phyloP scores from a whole-genome alignment of 2,797 vertebrate species.

The Staurois parvus region DNA sequence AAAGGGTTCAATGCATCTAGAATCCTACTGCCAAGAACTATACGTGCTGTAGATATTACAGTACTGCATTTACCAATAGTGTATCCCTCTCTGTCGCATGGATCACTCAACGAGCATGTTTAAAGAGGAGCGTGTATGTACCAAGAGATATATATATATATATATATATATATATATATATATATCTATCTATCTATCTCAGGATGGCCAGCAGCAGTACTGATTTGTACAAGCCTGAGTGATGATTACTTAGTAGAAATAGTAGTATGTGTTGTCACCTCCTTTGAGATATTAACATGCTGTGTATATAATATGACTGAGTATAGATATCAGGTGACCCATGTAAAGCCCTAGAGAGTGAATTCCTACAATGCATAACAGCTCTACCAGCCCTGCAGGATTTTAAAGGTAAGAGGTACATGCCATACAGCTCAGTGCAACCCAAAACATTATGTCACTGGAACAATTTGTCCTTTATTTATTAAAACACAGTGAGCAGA shows the following conservation, averaged over 20 bases:
- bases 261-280: conserved; percentile 33
- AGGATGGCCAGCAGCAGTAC: conserved; percentile 72
- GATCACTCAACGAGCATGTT: conserved; percentile 80
- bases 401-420: not conserved
- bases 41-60: conserved; percentile 64
- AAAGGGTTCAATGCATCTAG: conserved; percentile 68
- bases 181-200: conserved; percentile 3
- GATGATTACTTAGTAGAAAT: conserved; percentile 53
- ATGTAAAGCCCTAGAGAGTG: not conserved
- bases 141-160: conserved; percentile 47
- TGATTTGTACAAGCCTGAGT: conserved; percentile 65
- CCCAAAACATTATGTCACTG: not conserved
- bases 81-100: conserved; percentile 79
- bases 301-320: not conserved
- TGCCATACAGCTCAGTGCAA: not conserved
- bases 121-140: conserved; percentile 74
- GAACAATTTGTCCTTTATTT: no score
- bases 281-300: conserved; percentile 42
- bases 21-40: conserved; percentile 64
- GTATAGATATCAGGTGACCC: not conserved
- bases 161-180: no score
- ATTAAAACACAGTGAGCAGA: no score
- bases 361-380: not conserved
- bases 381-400: not conserved
- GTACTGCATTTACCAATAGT: conserved; percentile 66